Evolutionary conservation across 2,888 invertebrate genomes (phyloP).

Genomic region (Platynereis dumerilii): DNA sequence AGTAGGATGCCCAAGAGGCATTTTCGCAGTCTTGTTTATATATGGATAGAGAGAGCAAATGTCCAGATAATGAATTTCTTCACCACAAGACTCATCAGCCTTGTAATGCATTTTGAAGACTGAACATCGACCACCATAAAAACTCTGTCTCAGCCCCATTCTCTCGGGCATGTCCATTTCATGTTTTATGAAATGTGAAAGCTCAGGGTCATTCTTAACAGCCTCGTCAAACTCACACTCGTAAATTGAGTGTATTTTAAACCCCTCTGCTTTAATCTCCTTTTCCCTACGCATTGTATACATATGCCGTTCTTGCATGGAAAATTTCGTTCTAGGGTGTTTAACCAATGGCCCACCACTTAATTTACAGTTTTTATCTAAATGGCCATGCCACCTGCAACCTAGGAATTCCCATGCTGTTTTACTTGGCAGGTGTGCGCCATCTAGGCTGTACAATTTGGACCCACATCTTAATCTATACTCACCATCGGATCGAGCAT

Average conservation of each 20-base stretch:
- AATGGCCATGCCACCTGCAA: too few relatives aligned
- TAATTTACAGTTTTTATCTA: too few relatives aligned
- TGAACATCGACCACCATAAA: too few relatives aligned
- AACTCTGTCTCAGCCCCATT: too few relatives aligned
- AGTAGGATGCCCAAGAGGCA: constrained; percentile 43
- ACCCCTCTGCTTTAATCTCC: not conserved
- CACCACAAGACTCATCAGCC: constrained; percentile 14
- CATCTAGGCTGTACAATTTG: too few relatives aligned
- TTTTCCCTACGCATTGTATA: not conserved
- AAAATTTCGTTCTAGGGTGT: not conserved
- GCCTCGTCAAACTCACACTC: constrained; percentile 3
- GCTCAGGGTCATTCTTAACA: not conserved
- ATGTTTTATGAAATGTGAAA: not conserved
- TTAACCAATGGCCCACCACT: too few relatives aligned
- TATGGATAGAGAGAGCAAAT: constrained; percentile 46
- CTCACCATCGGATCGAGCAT: not conserved
- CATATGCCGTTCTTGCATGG: not conserved
- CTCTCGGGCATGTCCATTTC: too few relatives aligned
- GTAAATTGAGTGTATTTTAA: constrained; percentile 1
- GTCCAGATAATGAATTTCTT: constrained; percentile 43
- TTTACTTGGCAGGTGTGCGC: too few relatives aligned
- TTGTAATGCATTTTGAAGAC: not conserved
- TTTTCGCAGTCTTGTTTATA: constrained; percentile 40
- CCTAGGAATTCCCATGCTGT: too few relatives aligned
- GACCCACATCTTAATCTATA: not conserved